A percentile compares a stretch with the other conserved stretches of the same genome.
Evolutionary conservation across 1,140 invertebrate species (phyloP).

Genomic region (Caenorhabditis remanei): DNA sequence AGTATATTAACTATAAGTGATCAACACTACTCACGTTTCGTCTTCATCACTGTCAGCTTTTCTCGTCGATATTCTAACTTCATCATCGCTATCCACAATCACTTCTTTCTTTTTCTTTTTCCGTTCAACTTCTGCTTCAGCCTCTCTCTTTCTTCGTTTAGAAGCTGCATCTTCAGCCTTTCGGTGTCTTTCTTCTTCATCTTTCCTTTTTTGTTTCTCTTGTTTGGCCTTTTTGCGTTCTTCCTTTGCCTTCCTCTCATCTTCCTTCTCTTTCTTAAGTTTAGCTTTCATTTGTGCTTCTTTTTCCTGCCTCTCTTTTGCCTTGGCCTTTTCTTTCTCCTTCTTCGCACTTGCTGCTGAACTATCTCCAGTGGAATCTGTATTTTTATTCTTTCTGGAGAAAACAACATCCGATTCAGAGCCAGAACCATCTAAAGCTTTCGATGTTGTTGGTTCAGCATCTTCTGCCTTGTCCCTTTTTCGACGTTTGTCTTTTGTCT

Average conservation of each 20-base stretch:
- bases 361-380: neutral
- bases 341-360: neutral
- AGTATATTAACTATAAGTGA: no score
- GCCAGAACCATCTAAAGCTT: neutral
- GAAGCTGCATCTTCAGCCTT: slow-evolving; percentile 21
- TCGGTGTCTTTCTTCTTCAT: slow-evolving; percentile 3
- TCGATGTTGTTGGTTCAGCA: neutral
- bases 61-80: neutral
- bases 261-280: neutral
- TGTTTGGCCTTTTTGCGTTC: slow-evolving; percentile 7
- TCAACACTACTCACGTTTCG: neutral
- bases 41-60: neutral
- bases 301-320: neutral
- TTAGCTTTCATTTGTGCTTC: neutral
- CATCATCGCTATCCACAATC: neutral
- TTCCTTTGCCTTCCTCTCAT: neutral
- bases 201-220: slow-evolving; percentile 15
- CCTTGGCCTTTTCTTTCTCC: neutral
- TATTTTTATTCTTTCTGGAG: neutral
- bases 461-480: neutral
- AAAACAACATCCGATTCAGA: neutral
- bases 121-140: slow-evolving; percentile 4
- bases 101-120: slow-evolving; percentile 19
- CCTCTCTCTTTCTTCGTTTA: slow-evolving; percentile 20
- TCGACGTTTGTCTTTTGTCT: neutral